Conservation (phyloP, 2,797 vertebrate species). For the Manis javanica region DNA sequence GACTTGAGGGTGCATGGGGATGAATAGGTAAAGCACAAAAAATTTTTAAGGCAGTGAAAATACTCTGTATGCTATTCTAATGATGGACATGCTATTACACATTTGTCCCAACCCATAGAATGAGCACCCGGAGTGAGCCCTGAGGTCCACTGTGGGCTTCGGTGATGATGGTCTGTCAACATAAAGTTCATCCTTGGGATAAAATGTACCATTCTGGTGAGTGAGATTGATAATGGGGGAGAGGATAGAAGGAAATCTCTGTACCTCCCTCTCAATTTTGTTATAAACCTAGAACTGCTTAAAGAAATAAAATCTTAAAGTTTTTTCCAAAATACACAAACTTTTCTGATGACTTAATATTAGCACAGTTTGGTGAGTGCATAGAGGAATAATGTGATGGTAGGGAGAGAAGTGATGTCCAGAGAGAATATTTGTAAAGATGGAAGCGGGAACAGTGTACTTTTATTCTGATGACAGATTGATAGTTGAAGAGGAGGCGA, state of each 20-base stretch:
- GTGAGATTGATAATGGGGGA: background rate
- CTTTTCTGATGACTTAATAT: background rate
- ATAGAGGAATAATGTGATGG: background rate
- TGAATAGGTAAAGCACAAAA: background rate
- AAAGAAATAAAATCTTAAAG: background rate
- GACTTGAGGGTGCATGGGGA: background rate
- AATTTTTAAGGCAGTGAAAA: background rate
- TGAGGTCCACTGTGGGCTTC: background rate
- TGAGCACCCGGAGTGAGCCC: background rate
- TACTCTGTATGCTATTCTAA: background rate
- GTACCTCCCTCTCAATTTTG: background rate
- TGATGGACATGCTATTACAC: background rate
- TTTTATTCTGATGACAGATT: background rate
- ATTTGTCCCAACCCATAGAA: background rate
- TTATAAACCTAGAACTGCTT: background rate
- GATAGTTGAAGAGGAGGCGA: background rate
- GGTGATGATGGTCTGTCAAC: background rate
- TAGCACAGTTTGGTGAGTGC: background rate
- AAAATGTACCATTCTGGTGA: background rate
- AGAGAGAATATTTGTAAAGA: background rate
- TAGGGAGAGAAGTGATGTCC: background rate
- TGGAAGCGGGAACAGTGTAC: background rate
- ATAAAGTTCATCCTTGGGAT: background rate
- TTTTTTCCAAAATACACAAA: background rate
- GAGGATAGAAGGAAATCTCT: background rate